A percentile compares a stretch with the other conserved stretches of the same genome.
phyloP scores from a whole-genome alignment of 2,113 vertebrate genomes.

The Tetrao urogallus region DNA sequence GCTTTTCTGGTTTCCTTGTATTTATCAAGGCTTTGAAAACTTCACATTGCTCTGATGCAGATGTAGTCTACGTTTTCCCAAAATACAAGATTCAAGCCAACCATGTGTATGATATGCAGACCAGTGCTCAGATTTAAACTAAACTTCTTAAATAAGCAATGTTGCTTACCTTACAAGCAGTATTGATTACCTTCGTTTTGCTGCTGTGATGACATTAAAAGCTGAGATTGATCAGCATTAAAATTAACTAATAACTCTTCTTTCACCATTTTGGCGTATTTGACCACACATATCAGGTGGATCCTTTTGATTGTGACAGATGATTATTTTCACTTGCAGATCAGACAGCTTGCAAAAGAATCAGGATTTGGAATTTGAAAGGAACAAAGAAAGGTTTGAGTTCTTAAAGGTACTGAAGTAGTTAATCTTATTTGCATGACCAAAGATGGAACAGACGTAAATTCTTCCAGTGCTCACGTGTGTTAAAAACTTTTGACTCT shows the following conservation, averaged over 20 bases:
- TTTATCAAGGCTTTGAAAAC: neutral
- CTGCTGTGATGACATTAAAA: neutral
- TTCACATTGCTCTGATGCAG: neutral
- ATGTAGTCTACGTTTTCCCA: neutral
- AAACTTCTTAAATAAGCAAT: neutral
- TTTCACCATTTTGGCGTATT: neutral
- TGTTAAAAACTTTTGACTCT: neutral
- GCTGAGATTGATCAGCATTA: neutral
- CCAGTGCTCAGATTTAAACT: neutral
- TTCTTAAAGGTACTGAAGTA: constrained; percentile 90
- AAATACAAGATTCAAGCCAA: neutral
- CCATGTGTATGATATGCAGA: neutral
- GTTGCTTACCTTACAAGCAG: neutral
- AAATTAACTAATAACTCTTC: neutral
- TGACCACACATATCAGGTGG: neutral
- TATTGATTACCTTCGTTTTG: neutral
- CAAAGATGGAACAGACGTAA: neutral
- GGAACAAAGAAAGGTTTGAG: constrained; percentile 95
- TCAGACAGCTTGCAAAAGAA: constrained; percentile 96
- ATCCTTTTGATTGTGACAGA: neutral
- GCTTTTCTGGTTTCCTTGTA: neutral
- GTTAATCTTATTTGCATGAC: neutral
- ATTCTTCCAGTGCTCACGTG: neutral
- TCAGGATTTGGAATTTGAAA: constrained; percentile 97
- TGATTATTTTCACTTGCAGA: constrained; percentile 73